Conservation (phyloP, 2,113 vertebrate genomes). For the Daboia siamensis region DNA sequence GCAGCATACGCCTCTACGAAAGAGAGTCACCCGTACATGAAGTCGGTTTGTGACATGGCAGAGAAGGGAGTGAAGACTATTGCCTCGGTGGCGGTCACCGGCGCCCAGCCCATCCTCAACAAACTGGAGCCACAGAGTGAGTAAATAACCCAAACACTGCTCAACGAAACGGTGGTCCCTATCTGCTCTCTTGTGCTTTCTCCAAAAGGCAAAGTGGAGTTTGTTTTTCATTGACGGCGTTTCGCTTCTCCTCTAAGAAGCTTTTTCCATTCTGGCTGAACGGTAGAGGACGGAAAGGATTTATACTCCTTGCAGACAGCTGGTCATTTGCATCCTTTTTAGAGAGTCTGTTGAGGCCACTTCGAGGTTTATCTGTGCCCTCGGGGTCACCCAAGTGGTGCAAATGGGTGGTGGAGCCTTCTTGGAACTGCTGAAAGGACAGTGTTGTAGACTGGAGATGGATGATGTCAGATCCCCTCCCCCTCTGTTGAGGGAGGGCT, state of each 20-base stretch:
- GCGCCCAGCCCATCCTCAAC: conserved; percentile 83
- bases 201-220: neutral
- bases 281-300: neutral
- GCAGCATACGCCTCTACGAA: conserved; percentile 80
- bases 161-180: neutral
- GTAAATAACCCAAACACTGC: conserved; percentile 39
- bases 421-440: too few relatives aligned
- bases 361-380: too few relatives aligned
- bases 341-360: too few relatives aligned
- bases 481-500: too few relatives aligned
- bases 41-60: conserved; percentile 76
- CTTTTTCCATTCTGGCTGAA: neutral
- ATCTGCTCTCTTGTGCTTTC: too few relatives aligned
- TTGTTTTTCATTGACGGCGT: neutral
- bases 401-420: too few relatives aligned
- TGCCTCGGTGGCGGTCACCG: conserved; percentile 57
- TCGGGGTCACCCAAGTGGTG: too few relatives aligned
- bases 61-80: conserved; percentile 70
- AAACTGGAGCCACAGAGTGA: conserved; percentile 87
- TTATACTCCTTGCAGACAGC: too few relatives aligned
- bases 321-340: too few relatives aligned
- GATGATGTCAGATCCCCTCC: too few relatives aligned
- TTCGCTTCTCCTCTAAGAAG: neutral
- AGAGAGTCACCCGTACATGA: conserved; percentile 79
- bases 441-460: too few relatives aligned